These are phyloP conservation scores for Drosophila ogumai DNA, from an alignment of 1,140 invertebrate species.

Conservation along the genomic window DNA sequence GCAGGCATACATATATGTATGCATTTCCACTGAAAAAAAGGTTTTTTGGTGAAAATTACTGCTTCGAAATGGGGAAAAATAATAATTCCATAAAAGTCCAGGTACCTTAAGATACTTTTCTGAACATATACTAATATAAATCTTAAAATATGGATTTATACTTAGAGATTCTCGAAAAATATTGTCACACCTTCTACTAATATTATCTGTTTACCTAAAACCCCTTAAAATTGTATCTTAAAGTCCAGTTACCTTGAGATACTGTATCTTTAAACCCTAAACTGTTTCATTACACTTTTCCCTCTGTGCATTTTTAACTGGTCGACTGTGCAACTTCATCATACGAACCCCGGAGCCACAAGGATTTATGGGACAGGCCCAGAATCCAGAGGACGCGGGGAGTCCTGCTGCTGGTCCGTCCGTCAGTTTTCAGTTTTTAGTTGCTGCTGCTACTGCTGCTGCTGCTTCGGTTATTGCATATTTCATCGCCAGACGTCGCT, in stretches of 20 bases:
- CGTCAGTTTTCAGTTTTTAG: conserved; percentile 57
- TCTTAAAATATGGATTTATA: too few relatives aligned
- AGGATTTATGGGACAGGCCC: conserved; percentile 64
- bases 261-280: background rate
- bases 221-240: background rate
- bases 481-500: conserved; percentile 44
- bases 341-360: conserved; percentile 33
- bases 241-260: too few relatives aligned
- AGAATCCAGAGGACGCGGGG: conserved; percentile 15
- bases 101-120: background rate
- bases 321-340: conserved; percentile 42
- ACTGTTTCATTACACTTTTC: background rate
- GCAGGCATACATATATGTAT: conserved; percentile 21
- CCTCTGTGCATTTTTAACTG: conserved; percentile 8
- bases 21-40: background rate
- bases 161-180: too few relatives aligned
- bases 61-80: too few relatives aligned
- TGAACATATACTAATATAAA: too few relatives aligned
- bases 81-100: too few relatives aligned
- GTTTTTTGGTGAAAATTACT: background rate
- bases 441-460: conserved; percentile 59
- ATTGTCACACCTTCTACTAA: too few relatives aligned
- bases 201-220: background rate
- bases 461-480: conserved; percentile 70
- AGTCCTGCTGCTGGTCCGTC: conserved; percentile 23